A percentile compares a stretch with the other conserved stretches of the same genome.
These are phyloP conservation scores for Bucco capensis DNA, from an alignment of 2,113 vertebrate genomes.

Conservation along the genomic window DNA sequence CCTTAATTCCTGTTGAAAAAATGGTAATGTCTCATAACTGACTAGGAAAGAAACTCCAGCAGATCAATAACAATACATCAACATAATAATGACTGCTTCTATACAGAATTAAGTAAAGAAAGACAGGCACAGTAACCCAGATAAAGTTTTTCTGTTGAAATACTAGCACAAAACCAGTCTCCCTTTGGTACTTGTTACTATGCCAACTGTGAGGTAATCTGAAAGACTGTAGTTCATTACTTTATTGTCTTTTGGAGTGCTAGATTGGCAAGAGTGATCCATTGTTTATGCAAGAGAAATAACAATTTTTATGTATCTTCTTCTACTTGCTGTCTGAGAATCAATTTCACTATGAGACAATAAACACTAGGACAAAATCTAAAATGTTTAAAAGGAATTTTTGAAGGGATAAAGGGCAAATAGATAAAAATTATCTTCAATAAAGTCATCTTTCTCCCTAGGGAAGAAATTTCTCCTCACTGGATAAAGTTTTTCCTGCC, in stretches of 20 bases:
- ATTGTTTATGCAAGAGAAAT: neutral
- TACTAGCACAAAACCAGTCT: neutral
- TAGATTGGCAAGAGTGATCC: neutral
- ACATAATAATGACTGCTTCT: neutral
- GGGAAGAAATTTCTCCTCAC: rapidly evolving
- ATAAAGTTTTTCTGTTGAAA: neutral
- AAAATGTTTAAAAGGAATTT: neutral
- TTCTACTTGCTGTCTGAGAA: neutral
- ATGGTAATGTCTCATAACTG: neutral
- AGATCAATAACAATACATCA: neutral
- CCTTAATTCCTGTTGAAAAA: neutral
- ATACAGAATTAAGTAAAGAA: neutral
- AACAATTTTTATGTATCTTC: neutral
- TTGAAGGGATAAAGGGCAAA: neutral
- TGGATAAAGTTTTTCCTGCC: neutral
- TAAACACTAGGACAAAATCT: neutral
- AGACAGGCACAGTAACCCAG: neutral
- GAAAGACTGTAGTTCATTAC: neutral
- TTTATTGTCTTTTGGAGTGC: neutral
- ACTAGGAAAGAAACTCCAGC: neutral
- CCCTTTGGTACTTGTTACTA: neutral
- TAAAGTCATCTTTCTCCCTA: rapidly evolving
- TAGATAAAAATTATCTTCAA: neutral
- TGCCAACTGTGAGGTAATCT: neutral
- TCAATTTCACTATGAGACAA: neutral